phyloP scores from a whole-genome alignment of 2,113 vertebrate species.

The Nanger granti region DNA sequence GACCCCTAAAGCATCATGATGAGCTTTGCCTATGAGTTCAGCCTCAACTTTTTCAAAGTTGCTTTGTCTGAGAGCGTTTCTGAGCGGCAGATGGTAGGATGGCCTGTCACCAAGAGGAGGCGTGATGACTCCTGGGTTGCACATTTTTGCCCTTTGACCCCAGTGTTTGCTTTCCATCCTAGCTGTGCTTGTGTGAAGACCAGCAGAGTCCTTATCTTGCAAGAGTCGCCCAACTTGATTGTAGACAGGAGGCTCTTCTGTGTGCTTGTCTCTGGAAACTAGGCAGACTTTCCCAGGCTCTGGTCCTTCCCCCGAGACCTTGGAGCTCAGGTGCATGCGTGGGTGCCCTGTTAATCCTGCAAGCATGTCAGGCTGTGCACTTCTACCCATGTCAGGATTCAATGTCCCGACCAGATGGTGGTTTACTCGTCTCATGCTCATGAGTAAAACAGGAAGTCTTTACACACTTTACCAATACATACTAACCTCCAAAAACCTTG shows the following conservation, averaged over 20 bases:
- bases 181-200: background rate
- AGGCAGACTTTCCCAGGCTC: background rate
- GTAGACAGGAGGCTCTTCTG: background rate
- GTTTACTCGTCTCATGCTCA: rapidly evolving
- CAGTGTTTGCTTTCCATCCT: rapidly evolving
- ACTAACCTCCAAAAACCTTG: background rate
- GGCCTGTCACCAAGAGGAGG: rapidly evolving
- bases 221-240: rapidly evolving
- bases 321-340: rapidly evolving
- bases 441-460: rapidly evolving
- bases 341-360: rapidly evolving
- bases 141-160: background rate
- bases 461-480: rapidly evolving
- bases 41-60: rapidly evolving
- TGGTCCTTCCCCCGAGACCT: rapidly evolving
- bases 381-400: rapidly evolving
- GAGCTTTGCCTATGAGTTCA: background rate
- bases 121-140: rapidly evolving
- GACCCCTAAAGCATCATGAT: slow-evolving; percentile 6
- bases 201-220: background rate
- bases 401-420: rapidly evolving
- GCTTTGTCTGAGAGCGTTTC: background rate
- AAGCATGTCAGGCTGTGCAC: rapidly evolving
- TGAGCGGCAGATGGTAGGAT: rapidly evolving
- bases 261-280: background rate